Conservation (phyloP, 2,888 invertebrate species). For the Orthosia gracilis region DNA sequence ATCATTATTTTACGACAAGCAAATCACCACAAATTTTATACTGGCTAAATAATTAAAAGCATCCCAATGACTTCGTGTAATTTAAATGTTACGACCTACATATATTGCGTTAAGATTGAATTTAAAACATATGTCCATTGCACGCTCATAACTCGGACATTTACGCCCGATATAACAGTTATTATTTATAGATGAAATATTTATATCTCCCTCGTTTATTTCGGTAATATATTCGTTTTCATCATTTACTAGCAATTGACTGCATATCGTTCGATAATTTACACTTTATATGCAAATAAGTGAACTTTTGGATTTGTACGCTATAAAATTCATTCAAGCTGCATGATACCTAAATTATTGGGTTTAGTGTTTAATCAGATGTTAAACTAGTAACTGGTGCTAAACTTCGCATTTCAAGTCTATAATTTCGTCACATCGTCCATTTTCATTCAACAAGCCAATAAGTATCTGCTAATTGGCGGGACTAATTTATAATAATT, state of each 20-base stretch:
- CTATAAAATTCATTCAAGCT: constrained; percentile 50
- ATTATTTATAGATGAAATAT: constrained; percentile 74
- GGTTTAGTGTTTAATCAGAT: constrained; percentile 6
- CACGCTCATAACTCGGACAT: constrained; percentile 73
- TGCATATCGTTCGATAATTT: constrained; percentile 53
- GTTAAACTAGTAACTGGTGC: background rate
- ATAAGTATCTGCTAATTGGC: background rate
- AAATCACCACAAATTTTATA: constrained; percentile 57
- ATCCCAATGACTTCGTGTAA: constrained; percentile 50
- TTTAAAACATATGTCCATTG: constrained; percentile 70
- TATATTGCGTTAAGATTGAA: constrained; percentile 70
- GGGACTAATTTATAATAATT: background rate
- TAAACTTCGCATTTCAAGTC: background rate
- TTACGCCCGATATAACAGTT: constrained; percentile 71
- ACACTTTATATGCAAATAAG: constrained; percentile 58
- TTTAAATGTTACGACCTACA: constrained; percentile 57
- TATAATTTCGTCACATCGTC: constrained; percentile 1
- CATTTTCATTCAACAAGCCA: background rate
- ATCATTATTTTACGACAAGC: constrained; percentile 56
- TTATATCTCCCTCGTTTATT: constrained; percentile 65
- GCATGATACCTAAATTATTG: constrained; percentile 43
- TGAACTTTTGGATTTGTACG: constrained; percentile 52
- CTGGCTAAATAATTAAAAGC: constrained; percentile 55
- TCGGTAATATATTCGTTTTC: constrained; percentile 58
- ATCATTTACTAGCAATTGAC: constrained; percentile 58